Conservation (phyloP, 2,888 invertebrate species). For the Sthenelais limicola region DNA sequence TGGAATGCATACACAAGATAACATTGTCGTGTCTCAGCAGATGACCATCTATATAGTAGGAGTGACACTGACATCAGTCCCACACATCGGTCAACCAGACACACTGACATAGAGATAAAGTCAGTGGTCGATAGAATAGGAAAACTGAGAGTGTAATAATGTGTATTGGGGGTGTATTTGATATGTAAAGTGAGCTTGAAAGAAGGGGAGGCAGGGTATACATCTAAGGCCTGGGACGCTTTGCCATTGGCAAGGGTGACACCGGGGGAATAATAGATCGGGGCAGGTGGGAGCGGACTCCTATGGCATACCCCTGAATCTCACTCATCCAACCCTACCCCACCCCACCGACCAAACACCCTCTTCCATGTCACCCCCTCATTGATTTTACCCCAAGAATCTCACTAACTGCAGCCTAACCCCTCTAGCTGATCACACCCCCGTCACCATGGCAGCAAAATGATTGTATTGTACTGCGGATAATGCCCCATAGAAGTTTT, state of each 20-base stretch:
- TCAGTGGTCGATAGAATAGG: no score
- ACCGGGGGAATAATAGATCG: conserved; percentile 1
- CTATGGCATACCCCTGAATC: background rate
- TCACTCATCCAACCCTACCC: background rate
- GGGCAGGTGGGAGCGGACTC: conserved; percentile 17
- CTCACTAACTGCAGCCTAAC: conserved; percentile 5
- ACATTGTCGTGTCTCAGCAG: no score
- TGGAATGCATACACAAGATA: no score
- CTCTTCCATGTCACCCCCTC: background rate
- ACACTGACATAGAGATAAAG: no score
- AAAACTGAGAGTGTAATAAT: no score
- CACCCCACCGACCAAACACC: background rate
- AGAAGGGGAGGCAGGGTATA: conserved; percentile 6
- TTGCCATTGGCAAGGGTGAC: conserved; percentile 19
- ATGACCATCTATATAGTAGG: no score
- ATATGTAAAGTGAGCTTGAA: conserved; percentile 31
- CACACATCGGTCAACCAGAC: no score
- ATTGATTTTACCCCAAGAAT: background rate
- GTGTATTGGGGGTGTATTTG: background rate
- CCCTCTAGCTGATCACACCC: background rate
- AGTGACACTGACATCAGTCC: no score
- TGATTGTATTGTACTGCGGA: conserved; percentile 14
- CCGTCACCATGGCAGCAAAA: conserved; percentile 15
- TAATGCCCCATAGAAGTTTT: conserved; percentile 1
- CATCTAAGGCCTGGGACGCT: conserved; percentile 1